These are phyloP conservation scores for Liposcelis brunnea DNA, from an alignment of 2,888 invertebrate species.

Conservation along the genomic window DNA sequence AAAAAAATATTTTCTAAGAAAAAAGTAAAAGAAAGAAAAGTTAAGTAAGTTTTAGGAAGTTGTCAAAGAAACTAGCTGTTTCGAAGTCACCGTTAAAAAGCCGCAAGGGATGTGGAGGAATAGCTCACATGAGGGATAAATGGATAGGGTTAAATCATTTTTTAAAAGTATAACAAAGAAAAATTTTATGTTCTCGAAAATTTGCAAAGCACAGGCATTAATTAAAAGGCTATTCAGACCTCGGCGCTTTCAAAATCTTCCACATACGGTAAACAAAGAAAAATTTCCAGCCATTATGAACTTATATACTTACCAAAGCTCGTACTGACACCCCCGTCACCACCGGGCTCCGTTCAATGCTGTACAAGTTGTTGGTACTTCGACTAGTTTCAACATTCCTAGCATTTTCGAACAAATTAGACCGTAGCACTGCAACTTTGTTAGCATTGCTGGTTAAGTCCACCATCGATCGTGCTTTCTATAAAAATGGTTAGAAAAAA, in stretches of 20 bases:
- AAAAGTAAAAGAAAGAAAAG: too few relatives aligned
- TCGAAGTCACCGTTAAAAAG: too few relatives aligned
- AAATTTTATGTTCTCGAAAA: neutral
- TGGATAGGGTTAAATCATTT: too few relatives aligned
- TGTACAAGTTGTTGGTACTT: constrained; percentile 6
- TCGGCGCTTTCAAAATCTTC: too few relatives aligned
- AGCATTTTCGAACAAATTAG: neutral
- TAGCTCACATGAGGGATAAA: too few relatives aligned
- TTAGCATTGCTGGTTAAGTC: constrained; percentile 23
- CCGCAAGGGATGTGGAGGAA: too few relatives aligned
- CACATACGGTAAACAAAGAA: too few relatives aligned
- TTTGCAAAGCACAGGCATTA: neutral
- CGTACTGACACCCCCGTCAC: constrained; percentile 41
- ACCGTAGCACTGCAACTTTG: constrained; percentile 5
- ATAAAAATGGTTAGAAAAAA: constrained; percentile 15
- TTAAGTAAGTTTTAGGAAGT: too few relatives aligned
- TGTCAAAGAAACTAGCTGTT: too few relatives aligned
- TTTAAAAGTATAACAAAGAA: neutral
- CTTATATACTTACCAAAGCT: constrained; percentile 35
- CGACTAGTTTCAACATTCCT: neutral
- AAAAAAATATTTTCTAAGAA: too few relatives aligned
- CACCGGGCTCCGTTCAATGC: constrained; percentile 20
- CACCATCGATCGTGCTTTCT: constrained; percentile 38
- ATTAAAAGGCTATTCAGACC: too few relatives aligned
- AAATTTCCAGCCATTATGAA: constrained; percentile 10